phyloP scores from a whole-genome alignment of 2,888 invertebrate species.

The Scaptomyza tumidula region DNA sequence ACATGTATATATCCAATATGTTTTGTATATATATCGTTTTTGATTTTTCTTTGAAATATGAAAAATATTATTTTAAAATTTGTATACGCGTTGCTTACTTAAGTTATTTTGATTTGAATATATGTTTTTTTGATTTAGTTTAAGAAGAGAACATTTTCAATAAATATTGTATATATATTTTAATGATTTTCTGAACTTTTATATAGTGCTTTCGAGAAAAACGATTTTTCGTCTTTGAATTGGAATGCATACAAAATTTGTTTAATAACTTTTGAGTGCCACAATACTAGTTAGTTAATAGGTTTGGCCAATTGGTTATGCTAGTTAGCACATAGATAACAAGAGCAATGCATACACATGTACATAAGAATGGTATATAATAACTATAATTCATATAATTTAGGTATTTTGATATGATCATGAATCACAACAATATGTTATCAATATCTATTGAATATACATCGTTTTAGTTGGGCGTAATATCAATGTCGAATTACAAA shows the following conservation, averaged over 20 bases:
- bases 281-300: slow-evolving; percentile 33
- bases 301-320: slow-evolving; percentile 63
- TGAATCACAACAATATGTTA: slow-evolving; percentile 75
- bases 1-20: slow-evolving; percentile 4
- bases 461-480: slow-evolving; percentile 58
- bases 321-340: slow-evolving; percentile 54
- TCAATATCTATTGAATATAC: slow-evolving; percentile 63
- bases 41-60: slow-evolving; percentile 59
- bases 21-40: slow-evolving; percentile 31
- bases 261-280: slow-evolving; percentile 14
- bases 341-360: slow-evolving; percentile 57
- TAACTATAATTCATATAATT: slow-evolving; percentile 55
- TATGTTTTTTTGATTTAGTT: slow-evolving; percentile 53
- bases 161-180: slow-evolving; percentile 28
- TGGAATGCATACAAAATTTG: slow-evolving; percentile 62
- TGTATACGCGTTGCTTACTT: slow-evolving; percentile 61
- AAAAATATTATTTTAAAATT: slow-evolving; percentile 68
- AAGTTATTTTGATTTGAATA: slow-evolving; percentile 43
- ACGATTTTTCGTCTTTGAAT: slow-evolving; percentile 43
- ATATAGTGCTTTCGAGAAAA: slow-evolving; percentile 33
- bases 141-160: slow-evolving; percentile 44
- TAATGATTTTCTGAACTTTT: slow-evolving; percentile 14
- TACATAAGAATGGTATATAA: slow-evolving; percentile 34
- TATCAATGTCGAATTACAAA: slow-evolving; percentile 65
- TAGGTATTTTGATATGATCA: slow-evolving; percentile 73